Evolutionary conservation across 2,888 invertebrate genomes (phyloP).

Genomic region (Orthonevra nobilis): DNA sequence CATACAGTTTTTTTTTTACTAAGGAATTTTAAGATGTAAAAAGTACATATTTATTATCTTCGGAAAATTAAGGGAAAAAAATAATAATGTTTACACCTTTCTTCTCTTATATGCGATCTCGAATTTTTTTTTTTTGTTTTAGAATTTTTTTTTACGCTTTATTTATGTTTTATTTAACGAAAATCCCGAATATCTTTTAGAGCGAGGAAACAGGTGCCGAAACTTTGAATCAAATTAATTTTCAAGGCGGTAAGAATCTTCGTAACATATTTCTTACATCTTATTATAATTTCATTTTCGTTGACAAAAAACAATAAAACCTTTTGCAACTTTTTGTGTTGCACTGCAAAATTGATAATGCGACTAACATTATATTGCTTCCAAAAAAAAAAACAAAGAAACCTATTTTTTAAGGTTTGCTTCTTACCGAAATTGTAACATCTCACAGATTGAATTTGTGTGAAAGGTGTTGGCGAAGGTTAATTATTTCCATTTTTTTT

Average conservation of each 20-base stretch:
- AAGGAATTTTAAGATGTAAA: constrained; percentile 22
- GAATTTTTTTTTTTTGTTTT: constrained; percentile 15
- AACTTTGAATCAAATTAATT: constrained; percentile 93
- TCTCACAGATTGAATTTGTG: constrained; percentile 28
- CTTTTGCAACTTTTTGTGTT: too few relatives aligned
- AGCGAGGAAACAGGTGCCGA: constrained; percentile 95
- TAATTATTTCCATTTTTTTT: constrained; percentile 29
- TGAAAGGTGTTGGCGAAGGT: constrained; percentile 48
- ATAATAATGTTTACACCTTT: constrained; percentile 19
- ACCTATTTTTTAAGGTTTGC: constrained; percentile 36
- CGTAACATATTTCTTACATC: constrained; percentile 27
- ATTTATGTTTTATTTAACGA: constrained; percentile 58
- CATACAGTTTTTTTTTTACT: constrained; percentile 27
- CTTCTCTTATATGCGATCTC: constrained; percentile 16
- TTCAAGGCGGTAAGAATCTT: constrained; percentile 95
- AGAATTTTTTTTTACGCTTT: constrained; percentile 28
- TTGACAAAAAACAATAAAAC: constrained; percentile 80
- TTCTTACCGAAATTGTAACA: constrained; percentile 21
- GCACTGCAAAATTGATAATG: too few relatives aligned
- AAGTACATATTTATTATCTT: constrained; percentile 20
- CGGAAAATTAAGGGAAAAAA: constrained; percentile 18
- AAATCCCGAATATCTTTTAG: constrained; percentile 81
- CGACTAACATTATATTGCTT: too few relatives aligned
- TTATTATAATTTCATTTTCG: constrained; percentile 76
- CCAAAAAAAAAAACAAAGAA: too few relatives aligned